Evolutionary conservation across 2,797 vertebrate genomes (phyloP).

Genomic region (Pampus argenteus): DNA sequence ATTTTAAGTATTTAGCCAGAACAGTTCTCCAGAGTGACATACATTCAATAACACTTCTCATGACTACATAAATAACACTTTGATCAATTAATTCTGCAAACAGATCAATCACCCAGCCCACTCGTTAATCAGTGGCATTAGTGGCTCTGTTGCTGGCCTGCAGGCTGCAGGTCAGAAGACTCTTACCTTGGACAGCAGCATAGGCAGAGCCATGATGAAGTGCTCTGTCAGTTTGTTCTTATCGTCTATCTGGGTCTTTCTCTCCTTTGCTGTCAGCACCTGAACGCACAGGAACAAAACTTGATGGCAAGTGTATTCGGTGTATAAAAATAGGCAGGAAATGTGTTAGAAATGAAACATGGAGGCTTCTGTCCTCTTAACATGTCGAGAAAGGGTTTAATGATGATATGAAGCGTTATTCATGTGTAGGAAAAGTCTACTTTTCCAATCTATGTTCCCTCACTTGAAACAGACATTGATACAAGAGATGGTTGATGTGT

Average conservation of each 20-base stretch:
- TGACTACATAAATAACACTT: slow-evolving; percentile 19
- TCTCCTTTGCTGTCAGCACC: slow-evolving; percentile 99
- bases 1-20: slow-evolving; percentile 22
- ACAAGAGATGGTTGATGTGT: too few relatives aligned
- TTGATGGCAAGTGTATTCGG: neutral
- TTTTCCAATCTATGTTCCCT: neutral
- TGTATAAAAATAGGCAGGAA: neutral
- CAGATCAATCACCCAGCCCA: slow-evolving; percentile 20
- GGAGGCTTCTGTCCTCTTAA: neutral
- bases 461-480: neutral
- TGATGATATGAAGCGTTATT: neutral
- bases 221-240: slow-evolving; percentile 99
- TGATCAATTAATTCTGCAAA: slow-evolving; percentile 50
- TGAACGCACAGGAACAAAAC: slow-evolving; percentile 67
- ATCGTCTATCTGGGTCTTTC: slow-evolving; percentile 99
- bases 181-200: slow-evolving; percentile 96
- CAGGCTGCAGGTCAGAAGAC: slow-evolving; percentile 3
- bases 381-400: neutral
- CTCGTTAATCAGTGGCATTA: slow-evolving; percentile 35
- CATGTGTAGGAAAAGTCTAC: neutral
- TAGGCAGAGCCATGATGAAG: slow-evolving; percentile 98
- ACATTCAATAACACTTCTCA: slow-evolving; percentile 41
- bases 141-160: slow-evolving; percentile 1
- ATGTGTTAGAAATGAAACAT: neutral
- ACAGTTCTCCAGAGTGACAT: slow-evolving; percentile 10